Evolutionary conservation across 2,113 vertebrate genomes (phyloP).

Genomic region (Peromyscus maniculatus): DNA sequence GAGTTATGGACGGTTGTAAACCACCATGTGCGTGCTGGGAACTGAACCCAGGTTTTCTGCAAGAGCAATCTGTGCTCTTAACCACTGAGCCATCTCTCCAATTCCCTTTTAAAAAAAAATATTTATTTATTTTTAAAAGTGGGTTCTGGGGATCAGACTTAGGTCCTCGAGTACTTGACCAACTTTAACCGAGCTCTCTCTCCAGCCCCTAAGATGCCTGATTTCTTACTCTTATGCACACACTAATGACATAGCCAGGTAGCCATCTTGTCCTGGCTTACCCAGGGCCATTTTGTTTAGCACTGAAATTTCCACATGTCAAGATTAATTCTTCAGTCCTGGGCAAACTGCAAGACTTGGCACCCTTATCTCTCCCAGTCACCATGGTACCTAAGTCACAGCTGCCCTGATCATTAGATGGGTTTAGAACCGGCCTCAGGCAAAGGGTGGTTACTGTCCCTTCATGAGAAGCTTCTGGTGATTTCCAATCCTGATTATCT

Average conservation of each 20-base stretch:
- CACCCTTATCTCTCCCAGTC: background rate
- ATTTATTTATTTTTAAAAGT: background rate
- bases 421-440: background rate
- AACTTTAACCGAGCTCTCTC: background rate
- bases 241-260: background rate
- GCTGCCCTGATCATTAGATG: background rate
- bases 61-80: background rate
- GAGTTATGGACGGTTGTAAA: background rate
- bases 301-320: background rate
- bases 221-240: background rate
- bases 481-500: constrained; percentile 2
- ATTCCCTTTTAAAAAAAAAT: background rate
- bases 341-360: background rate
- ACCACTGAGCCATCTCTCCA: background rate
- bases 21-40: background rate
- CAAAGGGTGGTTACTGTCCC: background rate
- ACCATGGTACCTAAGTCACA: background rate
- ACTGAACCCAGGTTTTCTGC: background rate
- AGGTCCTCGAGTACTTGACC: background rate
- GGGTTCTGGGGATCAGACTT: background rate
- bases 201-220: background rate
- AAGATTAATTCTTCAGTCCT: background rate
- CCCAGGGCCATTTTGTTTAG: background rate
- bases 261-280: background rate
- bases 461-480: background rate